phyloP scores from a whole-genome alignment of 2,797 vertebrate genomes.

The Somateria mollissima region DNA sequence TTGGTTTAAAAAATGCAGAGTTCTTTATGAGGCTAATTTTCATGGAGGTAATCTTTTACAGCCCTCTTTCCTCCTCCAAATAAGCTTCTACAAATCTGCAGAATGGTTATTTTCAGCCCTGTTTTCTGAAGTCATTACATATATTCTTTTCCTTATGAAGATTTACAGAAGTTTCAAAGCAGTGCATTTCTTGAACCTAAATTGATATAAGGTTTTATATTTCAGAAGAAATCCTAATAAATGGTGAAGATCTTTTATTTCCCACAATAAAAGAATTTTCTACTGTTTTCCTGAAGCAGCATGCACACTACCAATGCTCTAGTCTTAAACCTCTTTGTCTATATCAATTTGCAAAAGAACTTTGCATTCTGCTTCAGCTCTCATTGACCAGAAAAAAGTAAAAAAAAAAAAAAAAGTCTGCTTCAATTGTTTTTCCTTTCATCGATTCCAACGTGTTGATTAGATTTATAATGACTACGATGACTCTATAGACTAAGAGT shows the following conservation, averaged over 20 bases:
- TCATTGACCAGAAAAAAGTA: not conserved
- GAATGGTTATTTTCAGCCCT: not conserved
- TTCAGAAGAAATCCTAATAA: not conserved
- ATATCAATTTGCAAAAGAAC: not conserved
- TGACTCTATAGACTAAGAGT: not conserved
- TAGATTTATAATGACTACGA: not conserved
- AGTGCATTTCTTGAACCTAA: not conserved
- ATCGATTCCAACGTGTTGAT: not conserved
- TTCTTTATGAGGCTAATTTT: conserved; percentile 31
- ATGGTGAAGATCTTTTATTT: not conserved
- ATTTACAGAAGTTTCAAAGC: not conserved
- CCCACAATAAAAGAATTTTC: not conserved
- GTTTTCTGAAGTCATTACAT: not conserved
- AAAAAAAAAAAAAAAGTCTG: not conserved
- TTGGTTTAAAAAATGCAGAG: not conserved
- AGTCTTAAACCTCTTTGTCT: not conserved
- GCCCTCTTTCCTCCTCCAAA: not conserved
- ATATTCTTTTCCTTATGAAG: not conserved
- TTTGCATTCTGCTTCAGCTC: not conserved
- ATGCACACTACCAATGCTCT: not conserved
- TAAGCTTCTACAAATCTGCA: not conserved
- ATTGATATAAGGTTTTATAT: not conserved
- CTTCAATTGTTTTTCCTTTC: not conserved
- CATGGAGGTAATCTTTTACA: not conserved
- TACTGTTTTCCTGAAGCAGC: not conserved